Evolutionary conservation across 2,113 vertebrate genomes (phyloP).

Genomic region (Mesembrinibis cayennensis): DNA sequence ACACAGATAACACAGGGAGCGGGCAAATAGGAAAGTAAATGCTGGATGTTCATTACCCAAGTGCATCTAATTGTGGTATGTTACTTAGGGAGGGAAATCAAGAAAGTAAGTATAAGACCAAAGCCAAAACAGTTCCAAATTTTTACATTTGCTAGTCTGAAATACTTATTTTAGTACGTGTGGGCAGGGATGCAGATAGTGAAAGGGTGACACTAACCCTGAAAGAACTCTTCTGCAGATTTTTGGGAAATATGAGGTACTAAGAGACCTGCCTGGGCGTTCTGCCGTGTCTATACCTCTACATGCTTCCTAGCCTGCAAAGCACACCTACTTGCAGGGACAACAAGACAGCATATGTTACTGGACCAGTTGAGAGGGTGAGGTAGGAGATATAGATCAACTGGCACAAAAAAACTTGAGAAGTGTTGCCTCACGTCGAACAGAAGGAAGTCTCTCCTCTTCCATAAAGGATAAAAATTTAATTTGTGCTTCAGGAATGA

Average conservation of each 20-base stretch:
- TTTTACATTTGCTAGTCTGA: neutral
- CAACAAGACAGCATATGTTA: neutral
- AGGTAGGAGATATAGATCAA: neutral
- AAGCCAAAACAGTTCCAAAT: neutral
- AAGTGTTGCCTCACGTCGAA: neutral
- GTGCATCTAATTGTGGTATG: neutral
- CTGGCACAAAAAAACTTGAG: neutral
- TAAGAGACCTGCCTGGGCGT: neutral
- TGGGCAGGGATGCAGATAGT: neutral
- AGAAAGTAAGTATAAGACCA: neutral
- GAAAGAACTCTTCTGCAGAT: neutral
- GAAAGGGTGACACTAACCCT: neutral
- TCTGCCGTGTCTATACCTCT: neutral
- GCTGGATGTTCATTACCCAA: neutral
- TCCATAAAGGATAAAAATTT: neutral
- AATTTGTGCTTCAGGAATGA: neutral
- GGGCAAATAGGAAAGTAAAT: neutral
- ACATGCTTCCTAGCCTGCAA: neutral
- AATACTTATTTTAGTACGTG: neutral
- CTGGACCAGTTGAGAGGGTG: neutral
- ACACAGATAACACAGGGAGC: neutral
- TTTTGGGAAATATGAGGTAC: neutral
- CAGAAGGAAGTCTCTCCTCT: neutral
- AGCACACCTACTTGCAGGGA: neutral
- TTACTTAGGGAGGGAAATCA: neutral